phyloP scores from a whole-genome alignment of 2,113 vertebrate genomes.

The Tonatia bakeri region DNA sequence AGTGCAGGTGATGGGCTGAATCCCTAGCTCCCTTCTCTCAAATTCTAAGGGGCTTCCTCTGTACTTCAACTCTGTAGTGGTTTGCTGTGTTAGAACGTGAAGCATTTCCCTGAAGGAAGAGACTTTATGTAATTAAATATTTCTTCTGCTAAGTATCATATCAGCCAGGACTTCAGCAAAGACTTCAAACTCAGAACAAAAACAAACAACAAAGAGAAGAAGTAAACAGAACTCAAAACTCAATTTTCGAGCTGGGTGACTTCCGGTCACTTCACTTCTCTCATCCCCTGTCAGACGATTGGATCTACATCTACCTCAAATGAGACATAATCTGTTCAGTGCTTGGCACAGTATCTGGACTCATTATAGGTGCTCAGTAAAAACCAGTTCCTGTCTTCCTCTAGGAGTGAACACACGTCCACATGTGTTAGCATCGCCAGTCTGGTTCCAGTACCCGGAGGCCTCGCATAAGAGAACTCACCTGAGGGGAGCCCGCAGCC shows the following conservation, averaged over 20 bases:
- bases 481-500: not conserved
- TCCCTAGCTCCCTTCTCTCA: not conserved
- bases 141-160: not conserved
- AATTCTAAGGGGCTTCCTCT: not conserved
- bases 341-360: not conserved
- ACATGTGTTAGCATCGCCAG: fast-evolving
- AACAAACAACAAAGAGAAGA: not conserved
- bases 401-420: not conserved
- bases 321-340: not conserved
- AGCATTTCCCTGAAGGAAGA: not conserved
- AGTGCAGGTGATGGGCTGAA: not conserved
- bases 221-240: not conserved
- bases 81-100: not conserved
- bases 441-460: not conserved
- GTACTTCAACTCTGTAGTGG: not conserved
- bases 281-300: not conserved
- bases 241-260: not conserved
- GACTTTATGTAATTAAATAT: not conserved
- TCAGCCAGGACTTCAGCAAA: not conserved
- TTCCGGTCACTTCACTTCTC: not conserved
- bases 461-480: not conserved
- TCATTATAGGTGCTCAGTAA: not conserved
- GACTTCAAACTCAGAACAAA: not conserved
- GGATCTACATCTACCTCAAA: not conserved
- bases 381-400: not conserved